These are phyloP conservation scores for Gopherus flavomarginatus DNA, from an alignment of 2,113 vertebrate genomes.

Conservation along the genomic window DNA sequence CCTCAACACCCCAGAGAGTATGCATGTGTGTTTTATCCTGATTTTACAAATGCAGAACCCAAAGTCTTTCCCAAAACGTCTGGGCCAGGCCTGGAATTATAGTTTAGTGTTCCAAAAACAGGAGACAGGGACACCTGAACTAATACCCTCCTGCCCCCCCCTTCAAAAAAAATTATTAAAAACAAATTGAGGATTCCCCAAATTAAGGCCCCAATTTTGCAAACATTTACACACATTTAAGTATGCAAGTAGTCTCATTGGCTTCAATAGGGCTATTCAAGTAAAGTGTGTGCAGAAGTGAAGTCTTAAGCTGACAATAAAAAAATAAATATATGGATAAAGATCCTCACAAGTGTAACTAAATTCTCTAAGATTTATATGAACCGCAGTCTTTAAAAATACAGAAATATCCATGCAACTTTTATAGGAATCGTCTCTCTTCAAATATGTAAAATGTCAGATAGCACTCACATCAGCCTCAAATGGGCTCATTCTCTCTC, in stretches of 20 bases:
- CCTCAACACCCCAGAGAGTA: not conserved
- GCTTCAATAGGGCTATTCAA: not conserved
- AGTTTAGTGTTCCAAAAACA: not conserved
- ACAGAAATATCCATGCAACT: fast-evolving
- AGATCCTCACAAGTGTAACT: not conserved
- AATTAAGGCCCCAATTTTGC: not conserved
- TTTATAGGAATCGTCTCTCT: not conserved
- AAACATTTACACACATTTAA: not conserved
- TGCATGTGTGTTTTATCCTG: not conserved
- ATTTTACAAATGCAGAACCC: not conserved
- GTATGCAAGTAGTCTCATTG: not conserved
- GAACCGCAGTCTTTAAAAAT: fast-evolving
- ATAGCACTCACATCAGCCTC: conserved; percentile 56
- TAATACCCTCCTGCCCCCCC: too few relatives aligned
- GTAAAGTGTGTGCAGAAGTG: not conserved
- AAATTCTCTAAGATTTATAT: not conserved
- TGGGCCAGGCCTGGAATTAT: not conserved
- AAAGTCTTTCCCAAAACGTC: not conserved
- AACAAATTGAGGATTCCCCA: not conserved
- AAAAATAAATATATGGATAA: not conserved
- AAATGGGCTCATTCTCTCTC: conserved; percentile 67
- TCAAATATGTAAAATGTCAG: conserved; percentile 54
- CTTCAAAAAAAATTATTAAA: not conserved
- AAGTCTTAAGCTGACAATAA: fast-evolving
- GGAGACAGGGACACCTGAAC: not conserved